Evolutionary conservation across 2,113 vertebrate species (phyloP).

Genomic region (Anthoscopus minutus): DNA sequence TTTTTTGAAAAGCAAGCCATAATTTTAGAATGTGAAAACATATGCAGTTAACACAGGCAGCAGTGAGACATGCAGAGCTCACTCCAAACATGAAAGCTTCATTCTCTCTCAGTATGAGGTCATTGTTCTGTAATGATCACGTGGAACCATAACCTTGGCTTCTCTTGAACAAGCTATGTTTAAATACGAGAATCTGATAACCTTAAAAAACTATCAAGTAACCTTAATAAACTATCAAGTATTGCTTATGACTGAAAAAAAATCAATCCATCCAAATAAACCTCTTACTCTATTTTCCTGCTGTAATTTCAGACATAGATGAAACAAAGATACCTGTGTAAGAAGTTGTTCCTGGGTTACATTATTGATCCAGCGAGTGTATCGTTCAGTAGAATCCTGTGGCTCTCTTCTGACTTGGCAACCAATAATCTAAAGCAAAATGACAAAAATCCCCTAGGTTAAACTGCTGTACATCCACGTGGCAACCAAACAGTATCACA

Average conservation of each 20-base stretch:
- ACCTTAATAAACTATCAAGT: not conserved
- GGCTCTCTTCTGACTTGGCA: slow-evolving; percentile 84
- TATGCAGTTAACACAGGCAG: not conserved
- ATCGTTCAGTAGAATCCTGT: slow-evolving; percentile 84
- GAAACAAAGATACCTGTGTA: slow-evolving; percentile 79
- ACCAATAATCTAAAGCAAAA: slow-evolving; percentile 82
- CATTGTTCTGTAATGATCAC: not conserved
- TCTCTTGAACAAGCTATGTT: not conserved
- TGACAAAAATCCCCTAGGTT: not conserved
- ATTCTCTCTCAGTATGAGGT: not conserved
- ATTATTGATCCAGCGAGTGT: slow-evolving; percentile 92
- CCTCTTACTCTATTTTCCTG: not conserved
- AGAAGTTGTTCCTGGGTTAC: slow-evolving; percentile 80
- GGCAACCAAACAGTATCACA: not conserved
- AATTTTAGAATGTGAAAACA: not conserved
- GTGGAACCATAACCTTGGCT: not conserved
- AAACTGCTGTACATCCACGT: not conserved
- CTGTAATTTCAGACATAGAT: not conserved
- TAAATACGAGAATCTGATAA: not conserved
- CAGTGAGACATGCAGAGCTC: not conserved
- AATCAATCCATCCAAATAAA: not conserved
- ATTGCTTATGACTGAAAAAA: not conserved
- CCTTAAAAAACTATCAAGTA: not conserved
- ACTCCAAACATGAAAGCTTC: not conserved
- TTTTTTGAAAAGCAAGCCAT: not conserved